phyloP scores from a whole-genome alignment of 2,113 vertebrate species.

The Quiscalus mexicanus region DNA sequence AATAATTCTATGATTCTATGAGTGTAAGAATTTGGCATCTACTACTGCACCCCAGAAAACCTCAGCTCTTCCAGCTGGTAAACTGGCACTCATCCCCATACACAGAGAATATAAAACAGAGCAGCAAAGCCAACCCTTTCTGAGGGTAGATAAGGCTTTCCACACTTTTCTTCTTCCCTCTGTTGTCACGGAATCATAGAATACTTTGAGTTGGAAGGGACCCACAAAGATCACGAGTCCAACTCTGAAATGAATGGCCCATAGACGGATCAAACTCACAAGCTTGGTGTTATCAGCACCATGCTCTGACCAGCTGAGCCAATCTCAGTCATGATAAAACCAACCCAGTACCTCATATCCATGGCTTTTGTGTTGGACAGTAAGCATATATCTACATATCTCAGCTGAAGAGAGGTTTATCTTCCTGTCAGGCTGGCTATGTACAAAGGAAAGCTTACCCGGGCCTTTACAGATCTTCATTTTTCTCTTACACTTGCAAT shows the following conservation, averaged over 20 bases:
- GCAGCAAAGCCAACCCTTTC: not conserved
- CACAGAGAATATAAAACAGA: not conserved
- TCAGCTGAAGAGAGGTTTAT: not conserved
- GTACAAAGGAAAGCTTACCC: constrained; percentile 13
- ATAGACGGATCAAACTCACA: not conserved
- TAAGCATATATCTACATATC: not conserved
- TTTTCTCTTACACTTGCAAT: constrained; percentile 47
- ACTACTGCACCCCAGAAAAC: not conserved
- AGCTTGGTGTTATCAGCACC: not conserved
- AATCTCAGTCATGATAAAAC: not conserved
- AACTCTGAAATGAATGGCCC: not conserved
- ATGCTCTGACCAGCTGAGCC: not conserved
- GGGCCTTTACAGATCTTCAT: constrained; percentile 22
- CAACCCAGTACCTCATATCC: not conserved
- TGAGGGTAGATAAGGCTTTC: not conserved
- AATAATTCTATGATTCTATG: not conserved
- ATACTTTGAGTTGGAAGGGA: not conserved
- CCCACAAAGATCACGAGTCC: not conserved
- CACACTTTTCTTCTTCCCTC: not conserved
- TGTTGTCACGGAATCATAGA: not conserved
- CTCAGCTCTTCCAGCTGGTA: not conserved
- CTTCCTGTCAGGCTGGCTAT: not conserved
- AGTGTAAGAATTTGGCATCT: not conserved
- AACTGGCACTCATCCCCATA: rapidly evolving
- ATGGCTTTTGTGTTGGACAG: not conserved